A percentile compares a stretch with the other conserved stretches of the same genome.
phyloP scores from a whole-genome alignment of 2,888 invertebrate genomes.

The Acrobasis repandana region DNA sequence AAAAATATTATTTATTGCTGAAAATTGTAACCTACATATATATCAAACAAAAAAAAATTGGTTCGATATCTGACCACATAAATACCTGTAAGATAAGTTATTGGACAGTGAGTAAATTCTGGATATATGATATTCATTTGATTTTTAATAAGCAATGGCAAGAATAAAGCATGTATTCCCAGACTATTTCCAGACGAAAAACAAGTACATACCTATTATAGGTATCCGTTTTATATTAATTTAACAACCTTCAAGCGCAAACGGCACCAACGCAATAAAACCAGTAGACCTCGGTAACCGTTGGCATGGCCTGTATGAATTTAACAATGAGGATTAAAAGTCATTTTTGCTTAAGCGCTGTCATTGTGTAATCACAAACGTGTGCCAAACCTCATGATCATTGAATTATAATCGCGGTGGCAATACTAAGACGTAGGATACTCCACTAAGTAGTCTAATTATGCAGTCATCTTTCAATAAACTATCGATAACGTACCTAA shows the following conservation, averaged over 20 bases:
- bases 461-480: slow-evolving; percentile 37
- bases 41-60: slow-evolving; percentile 20
- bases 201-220: too few species aligned
- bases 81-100: too few species aligned
- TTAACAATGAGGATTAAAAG: background rate
- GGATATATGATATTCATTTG: background rate
- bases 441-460: slow-evolving; percentile 29
- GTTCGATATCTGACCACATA: too few species aligned
- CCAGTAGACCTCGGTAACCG: too few species aligned
- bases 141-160: background rate
- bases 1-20: background rate
- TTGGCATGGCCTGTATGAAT: too few species aligned
- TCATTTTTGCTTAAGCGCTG: slow-evolving; percentile 12
- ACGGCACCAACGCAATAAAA: too few species aligned
- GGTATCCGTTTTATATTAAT: too few species aligned
- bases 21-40: slow-evolving; percentile 28
- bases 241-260: too few species aligned
- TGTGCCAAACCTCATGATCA: slow-evolving; percentile 67
- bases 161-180: background rate
- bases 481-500: slow-evolving; percentile 41
- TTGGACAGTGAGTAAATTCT: background rate
- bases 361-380: slow-evolving; percentile 32
- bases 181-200: too few species aligned
- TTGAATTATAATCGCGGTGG: slow-evolving; percentile 39
- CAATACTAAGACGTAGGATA: slow-evolving; percentile 44